phyloP scores from a whole-genome alignment of 2,113 vertebrate species.

The Pao palembangensis region DNA sequence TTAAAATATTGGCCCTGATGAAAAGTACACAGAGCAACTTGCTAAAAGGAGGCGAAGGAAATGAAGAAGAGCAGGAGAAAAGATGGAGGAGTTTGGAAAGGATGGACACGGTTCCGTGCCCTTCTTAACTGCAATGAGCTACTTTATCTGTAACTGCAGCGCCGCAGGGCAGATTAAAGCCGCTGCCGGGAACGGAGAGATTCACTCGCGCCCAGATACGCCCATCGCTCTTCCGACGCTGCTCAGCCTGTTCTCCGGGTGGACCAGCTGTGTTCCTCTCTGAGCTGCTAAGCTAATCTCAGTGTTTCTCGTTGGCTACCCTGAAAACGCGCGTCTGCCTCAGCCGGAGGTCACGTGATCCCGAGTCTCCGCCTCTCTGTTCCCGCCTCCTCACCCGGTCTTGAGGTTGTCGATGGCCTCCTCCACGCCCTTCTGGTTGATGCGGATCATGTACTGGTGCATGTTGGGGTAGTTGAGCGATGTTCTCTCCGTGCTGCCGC shows the following conservation, averaged over 20 bases:
- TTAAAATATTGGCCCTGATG: not conserved
- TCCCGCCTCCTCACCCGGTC: slow-evolving; percentile 73
- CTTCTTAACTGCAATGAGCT: slow-evolving; percentile 18
- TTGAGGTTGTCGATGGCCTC: slow-evolving; percentile 90
- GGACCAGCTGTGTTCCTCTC: too few species aligned
- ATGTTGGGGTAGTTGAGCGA: slow-evolving; percentile 93
- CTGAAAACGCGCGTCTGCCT: too few species aligned
- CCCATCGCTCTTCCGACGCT: too few species aligned
- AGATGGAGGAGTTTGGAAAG: too few species aligned
- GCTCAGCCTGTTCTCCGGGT: too few species aligned
- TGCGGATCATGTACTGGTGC: slow-evolving; percentile 90
- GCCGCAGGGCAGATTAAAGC: slow-evolving; percentile 14
- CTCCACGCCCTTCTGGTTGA: slow-evolving; percentile 90
- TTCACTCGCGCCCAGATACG: too few species aligned
- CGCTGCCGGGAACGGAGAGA: slow-evolving; percentile 8
- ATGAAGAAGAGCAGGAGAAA: not conserved
- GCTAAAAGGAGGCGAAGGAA: not conserved
- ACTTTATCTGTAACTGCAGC: slow-evolving; percentile 17
- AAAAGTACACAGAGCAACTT: too few species aligned
- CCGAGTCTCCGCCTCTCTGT: too few species aligned
- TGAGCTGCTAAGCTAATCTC: too few species aligned
- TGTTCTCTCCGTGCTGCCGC: slow-evolving; percentile 92
- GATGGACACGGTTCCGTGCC: not conserved
- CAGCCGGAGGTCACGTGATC: too few species aligned
- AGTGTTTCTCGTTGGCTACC: too few species aligned